Percentiles rank a stretch among this genome's conserved stretches.
Conservation (phyloP, 2,888 invertebrate genomes). For the Meteorus cinctellus region DNA sequence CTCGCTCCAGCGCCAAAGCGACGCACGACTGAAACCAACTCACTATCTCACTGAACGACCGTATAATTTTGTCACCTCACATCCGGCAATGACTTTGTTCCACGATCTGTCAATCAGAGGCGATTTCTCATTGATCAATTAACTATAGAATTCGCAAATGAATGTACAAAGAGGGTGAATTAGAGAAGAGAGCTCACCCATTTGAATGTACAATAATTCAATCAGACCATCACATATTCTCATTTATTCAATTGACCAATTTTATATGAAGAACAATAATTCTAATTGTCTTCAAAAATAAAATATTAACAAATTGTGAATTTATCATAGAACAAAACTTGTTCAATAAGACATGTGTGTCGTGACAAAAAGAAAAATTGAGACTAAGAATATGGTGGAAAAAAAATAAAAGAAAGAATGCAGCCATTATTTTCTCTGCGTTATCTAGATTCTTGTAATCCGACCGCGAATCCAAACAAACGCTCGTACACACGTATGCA, state of each 20-base stretch:
- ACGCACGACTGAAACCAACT: conserved; percentile 33
- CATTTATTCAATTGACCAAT: too few species aligned
- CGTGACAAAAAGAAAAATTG: background rate
- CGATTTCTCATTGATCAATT: conserved; percentile 12
- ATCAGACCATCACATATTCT: too few species aligned
- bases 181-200: background rate
- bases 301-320: background rate
- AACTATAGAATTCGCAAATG: background rate
- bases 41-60: conserved; percentile 38
- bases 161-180: conserved; percentile 2
- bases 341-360: background rate
- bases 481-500: conserved; percentile 46
- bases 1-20: conserved; percentile 39
- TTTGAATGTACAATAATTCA: too few species aligned
- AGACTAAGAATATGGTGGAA: background rate
- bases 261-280: background rate
- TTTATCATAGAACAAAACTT: background rate
- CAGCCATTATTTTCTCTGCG: conserved; percentile 27
- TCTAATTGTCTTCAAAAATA: background rate
- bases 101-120: background rate
- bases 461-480: conserved; percentile 55
- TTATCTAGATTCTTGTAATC: conserved; percentile 63
- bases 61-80: conserved; percentile 48
- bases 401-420: conserved; percentile 18
- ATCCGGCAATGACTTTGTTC: conserved; percentile 36